Evolutionary conservation across 2,797 vertebrate species (phyloP).

Genomic region (Myripristis jacobus): DNA sequence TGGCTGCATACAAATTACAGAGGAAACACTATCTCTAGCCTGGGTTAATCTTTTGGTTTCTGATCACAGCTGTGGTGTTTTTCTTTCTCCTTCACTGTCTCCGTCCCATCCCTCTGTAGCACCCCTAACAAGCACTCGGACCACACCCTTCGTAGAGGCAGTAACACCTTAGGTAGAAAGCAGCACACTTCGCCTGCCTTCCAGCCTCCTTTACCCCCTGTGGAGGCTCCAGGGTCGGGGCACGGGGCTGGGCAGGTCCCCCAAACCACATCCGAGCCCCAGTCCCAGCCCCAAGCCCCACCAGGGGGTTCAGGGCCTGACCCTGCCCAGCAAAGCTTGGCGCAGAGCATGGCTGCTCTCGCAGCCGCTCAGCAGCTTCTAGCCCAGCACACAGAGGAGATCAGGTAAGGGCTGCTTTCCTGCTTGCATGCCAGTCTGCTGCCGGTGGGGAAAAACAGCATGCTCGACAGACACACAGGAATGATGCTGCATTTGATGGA

Average conservation of each 20-base stretch:
- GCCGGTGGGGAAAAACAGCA: constrained; percentile 41
- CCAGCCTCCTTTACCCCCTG: constrained; percentile 96
- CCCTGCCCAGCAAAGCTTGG: constrained; percentile 82
- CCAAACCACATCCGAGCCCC: constrained; percentile 82
- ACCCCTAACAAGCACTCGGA: constrained; percentile 96
- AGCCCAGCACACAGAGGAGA: constrained; percentile 86
- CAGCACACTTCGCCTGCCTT: constrained; percentile 96
- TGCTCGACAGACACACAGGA: constrained; percentile 8
- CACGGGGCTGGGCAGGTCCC: constrained; percentile 62
- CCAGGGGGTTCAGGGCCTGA: constrained; percentile 82
- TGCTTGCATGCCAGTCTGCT: constrained; percentile 30
- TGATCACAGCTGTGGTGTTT: constrained; percentile 71
- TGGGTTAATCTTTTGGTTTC: constrained; percentile 47
- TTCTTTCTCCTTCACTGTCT: constrained; percentile 48
- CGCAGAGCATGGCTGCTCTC: constrained; percentile 80
- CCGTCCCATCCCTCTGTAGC: constrained; percentile 86
- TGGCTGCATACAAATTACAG: too few relatives aligned
- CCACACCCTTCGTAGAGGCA: constrained; percentile 91
- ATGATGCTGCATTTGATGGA: not conserved
- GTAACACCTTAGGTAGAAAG: constrained; percentile 97
- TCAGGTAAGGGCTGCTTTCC: constrained; percentile 88
- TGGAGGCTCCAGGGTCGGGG: constrained; percentile 85
- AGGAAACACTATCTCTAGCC: too few relatives aligned
- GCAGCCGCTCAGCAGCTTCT: constrained; percentile 87
- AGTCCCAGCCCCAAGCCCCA: constrained; percentile 74